Evolutionary conservation across 2,888 invertebrate genomes (phyloP), one percentile per base, ranked within the genome.

Genomic region (Frankliniella fusca): DNA sequence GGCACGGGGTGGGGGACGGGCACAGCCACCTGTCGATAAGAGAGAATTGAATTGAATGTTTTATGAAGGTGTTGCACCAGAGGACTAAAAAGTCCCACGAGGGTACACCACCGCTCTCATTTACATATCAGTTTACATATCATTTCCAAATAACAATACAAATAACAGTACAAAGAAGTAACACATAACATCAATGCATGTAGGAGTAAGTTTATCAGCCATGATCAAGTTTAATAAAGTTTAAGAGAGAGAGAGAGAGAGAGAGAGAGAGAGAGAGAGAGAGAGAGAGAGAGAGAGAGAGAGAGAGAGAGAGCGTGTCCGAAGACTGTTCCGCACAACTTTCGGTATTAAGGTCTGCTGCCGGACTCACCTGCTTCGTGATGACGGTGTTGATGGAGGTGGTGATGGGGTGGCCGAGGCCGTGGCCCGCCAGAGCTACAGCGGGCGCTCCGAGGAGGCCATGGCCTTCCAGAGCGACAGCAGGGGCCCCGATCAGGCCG

Each of bases 1-100:
- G 70, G 70, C 70, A 76, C 70, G 23, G 70, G 70, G 70, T 76
- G 70, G 23, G 70, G 70, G 11, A 76, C 70, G 70, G 70, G 70
- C 70, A 76, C 70, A 10, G 70, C 23, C 70, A 76, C 70, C 70
- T 76, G 70, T 5, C 54, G 54, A 54, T 15, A 54, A 0, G 54
- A 54, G 3, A 54, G 12, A 18, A 50, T 50, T 50, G 18, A 54
- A 54, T 54, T 54, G 11, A 54, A 54, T n/a, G n/a, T 15, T 50
- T 50, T 50, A 50, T 50, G 9, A 50, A 50, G 50, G 50, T 50
- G 50, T 11, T 50, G 50, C 50, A 50, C 50, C 50, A 50, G 15
- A 50, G 50, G 50, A 50, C 50, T 50, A 50, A 9, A 11, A 50
- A 50, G 50, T 50, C 50, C 50, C 50, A 15, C 50, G 54, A 54